Percentiles rank a stretch among this genome's conserved stretches.
Conservation (phyloP, 2,797 vertebrate genomes). For the Ptychobarbus kaznakovi region DNA sequence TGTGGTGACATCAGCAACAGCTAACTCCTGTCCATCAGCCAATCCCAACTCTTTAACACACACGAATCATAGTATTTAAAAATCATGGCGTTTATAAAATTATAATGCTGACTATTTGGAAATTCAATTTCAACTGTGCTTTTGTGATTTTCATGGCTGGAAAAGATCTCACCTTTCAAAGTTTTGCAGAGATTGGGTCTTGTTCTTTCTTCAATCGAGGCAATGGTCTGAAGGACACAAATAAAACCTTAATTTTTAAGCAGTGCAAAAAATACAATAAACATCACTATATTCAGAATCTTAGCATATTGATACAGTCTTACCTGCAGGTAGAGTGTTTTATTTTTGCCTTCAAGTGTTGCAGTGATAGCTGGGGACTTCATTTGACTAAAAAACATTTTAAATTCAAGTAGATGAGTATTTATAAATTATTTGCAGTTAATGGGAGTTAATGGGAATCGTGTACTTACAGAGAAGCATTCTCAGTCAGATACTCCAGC, state of each 20-base stretch:
- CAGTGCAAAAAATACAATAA: background rate
- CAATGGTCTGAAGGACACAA: slow-evolving; percentile 80
- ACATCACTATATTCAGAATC: background rate
- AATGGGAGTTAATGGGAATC: background rate
- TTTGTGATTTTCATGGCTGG: background rate
- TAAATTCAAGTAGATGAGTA: background rate
- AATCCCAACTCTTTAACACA: background rate
- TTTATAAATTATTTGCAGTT: background rate
- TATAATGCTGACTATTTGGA: background rate
- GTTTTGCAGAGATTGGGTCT: slow-evolving; percentile 97
- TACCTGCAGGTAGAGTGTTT: slow-evolving; percentile 88
- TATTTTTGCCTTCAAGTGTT: slow-evolving; percentile 95
- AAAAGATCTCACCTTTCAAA: slow-evolving; percentile 84
- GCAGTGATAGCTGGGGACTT: slow-evolving; percentile 97
- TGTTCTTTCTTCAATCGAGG: slow-evolving; percentile 96
- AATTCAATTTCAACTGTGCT: background rate
- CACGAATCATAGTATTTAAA: background rate
- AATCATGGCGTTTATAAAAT: background rate
- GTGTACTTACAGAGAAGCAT: background rate
- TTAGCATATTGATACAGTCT: slow-evolving; percentile 28
- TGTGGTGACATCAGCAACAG: slow-evolving; percentile 7
- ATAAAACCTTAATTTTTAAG: background rate
- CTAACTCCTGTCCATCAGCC: slow-evolving; percentile 10
- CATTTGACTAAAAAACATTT: slow-evolving; percentile 86
- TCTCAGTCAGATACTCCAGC: background rate